Conservation (phyloP, 1,140 invertebrate genomes). For the Eumeta japonica region DNA sequence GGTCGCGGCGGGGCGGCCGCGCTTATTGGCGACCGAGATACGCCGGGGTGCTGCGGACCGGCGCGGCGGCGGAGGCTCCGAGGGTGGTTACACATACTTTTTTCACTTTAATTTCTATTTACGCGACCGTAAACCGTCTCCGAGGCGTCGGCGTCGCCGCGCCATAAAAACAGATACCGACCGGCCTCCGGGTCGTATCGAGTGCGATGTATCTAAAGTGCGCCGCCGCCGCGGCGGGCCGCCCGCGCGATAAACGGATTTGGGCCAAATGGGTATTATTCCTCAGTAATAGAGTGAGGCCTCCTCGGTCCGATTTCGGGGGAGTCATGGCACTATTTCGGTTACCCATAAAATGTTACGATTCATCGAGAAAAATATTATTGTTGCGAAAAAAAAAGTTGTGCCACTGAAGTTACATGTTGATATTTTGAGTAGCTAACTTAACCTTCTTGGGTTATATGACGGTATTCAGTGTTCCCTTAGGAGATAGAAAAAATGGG, state of each 20-base stretch:
- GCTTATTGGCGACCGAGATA: too few relatives aligned
- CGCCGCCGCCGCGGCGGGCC: slow-evolving; percentile 20
- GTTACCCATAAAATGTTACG: slow-evolving; percentile 47
- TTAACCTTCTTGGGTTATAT: neutral
- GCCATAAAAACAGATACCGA: too few relatives aligned
- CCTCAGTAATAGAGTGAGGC: slow-evolving; percentile 43
- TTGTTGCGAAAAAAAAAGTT: slow-evolving; percentile 31
- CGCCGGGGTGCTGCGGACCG: too few relatives aligned
- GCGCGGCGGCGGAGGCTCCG: too few relatives aligned
- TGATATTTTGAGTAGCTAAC: slow-evolving; percentile 2
- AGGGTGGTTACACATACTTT: too few relatives aligned
- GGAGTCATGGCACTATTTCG: slow-evolving; percentile 49
- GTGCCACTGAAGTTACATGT: slow-evolving; percentile 3
- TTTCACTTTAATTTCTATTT: too few relatives aligned
- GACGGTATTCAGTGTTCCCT: slow-evolving; percentile 2
- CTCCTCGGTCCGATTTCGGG: slow-evolving; percentile 42
- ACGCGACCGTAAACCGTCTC: too few relatives aligned
- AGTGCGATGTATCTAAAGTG: slow-evolving; percentile 33
- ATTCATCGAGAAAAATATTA: too few relatives aligned
- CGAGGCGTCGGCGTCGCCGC: too few relatives aligned
- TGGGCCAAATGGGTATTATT: slow-evolving; percentile 32
- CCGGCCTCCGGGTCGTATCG: too few relatives aligned
- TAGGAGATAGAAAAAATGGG: too few relatives aligned
- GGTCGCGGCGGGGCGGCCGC: too few relatives aligned
- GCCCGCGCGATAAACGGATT: slow-evolving; percentile 38